These are phyloP conservation scores for Takifugu rubripes DNA, from an alignment of 2,797 vertebrate genomes.

Conservation along the genomic window DNA sequence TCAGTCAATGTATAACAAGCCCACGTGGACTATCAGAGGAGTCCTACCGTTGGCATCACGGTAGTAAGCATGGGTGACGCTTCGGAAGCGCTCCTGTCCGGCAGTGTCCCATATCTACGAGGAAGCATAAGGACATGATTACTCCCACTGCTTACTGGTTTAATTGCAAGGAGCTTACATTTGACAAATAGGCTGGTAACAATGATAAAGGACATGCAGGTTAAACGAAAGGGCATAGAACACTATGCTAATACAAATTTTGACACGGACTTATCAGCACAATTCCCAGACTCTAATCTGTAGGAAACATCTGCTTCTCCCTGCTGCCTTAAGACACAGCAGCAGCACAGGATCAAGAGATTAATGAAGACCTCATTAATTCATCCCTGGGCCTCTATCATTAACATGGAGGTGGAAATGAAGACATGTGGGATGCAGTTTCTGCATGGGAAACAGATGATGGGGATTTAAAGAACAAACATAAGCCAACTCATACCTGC, in stretches of 20 bases:
- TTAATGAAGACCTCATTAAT: slow-evolving; percentile 56
- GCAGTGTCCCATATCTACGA: slow-evolving; percentile 89
- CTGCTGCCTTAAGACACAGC: slow-evolving; percentile 38
- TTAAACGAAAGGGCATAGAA: slow-evolving; percentile 35
- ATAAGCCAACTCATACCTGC: slow-evolving; percentile 56
- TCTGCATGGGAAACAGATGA: slow-evolving; percentile 8
- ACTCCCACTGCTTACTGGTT: neutral
- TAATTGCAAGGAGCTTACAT: no score
- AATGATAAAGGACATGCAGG: slow-evolving; percentile 14
- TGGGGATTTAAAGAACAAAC: slow-evolving; percentile 7
- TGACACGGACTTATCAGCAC: slow-evolving; percentile 14
- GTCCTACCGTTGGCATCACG: slow-evolving; percentile 86
- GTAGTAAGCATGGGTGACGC: slow-evolving; percentile 88
- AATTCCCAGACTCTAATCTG: slow-evolving; percentile 25
- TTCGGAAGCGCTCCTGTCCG: slow-evolving; percentile 86
- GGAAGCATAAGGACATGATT: neutral
- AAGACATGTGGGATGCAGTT: slow-evolving; percentile 25
- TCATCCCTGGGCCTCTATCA: slow-evolving; percentile 16
- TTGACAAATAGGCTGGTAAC: neutral
- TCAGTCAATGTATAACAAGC: slow-evolving; percentile 17
- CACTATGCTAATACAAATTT: slow-evolving; percentile 21
- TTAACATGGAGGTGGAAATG: slow-evolving; percentile 19
- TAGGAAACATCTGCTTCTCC: slow-evolving; percentile 29
- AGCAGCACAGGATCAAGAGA: slow-evolving; percentile 47
- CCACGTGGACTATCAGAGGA: neutral